These are phyloP conservation scores for Crotalus viridis DNA, from an alignment of 2,113 vertebrate genomes.

Conservation along the genomic window DNA sequence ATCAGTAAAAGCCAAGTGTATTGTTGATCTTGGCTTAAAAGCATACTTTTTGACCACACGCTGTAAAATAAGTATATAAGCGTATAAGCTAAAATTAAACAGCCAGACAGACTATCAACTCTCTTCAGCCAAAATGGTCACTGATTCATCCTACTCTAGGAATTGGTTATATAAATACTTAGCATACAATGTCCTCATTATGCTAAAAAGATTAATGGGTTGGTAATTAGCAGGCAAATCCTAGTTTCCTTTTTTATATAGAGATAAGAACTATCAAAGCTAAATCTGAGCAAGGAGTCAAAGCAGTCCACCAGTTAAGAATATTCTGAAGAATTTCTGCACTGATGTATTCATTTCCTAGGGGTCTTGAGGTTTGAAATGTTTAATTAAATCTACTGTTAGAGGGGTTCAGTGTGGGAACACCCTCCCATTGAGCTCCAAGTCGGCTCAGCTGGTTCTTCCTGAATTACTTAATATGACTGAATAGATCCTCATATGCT, in stretches of 20 bases:
- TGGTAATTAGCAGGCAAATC: not conserved
- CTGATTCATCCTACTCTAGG: not conserved
- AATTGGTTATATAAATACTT: not conserved
- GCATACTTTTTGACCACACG: not conserved
- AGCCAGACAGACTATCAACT: not conserved
- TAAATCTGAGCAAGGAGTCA: not conserved
- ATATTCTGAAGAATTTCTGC: not conserved
- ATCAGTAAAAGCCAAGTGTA: not conserved
- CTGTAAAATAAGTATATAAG: not conserved
- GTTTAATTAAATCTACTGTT: not conserved
- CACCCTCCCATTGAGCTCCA: not conserved
- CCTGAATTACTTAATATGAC: not conserved
- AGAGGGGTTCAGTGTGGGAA: not conserved
- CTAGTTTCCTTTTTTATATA: not conserved
- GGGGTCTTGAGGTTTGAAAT: not conserved
- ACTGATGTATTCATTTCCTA: not conserved
- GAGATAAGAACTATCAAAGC: not conserved
- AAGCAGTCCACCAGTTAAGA: not conserved
- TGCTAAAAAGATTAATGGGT: not conserved
- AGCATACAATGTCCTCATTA: not conserved
- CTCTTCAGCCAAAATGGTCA: not conserved
- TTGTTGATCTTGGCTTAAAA: not conserved
- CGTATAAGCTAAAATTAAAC: not conserved
- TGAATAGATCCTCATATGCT: not conserved
- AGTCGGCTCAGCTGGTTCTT: not conserved